These are phyloP conservation scores for Hyppa rectilinea DNA, from an alignment of 2,888 invertebrate species.

Conservation along the genomic window DNA sequence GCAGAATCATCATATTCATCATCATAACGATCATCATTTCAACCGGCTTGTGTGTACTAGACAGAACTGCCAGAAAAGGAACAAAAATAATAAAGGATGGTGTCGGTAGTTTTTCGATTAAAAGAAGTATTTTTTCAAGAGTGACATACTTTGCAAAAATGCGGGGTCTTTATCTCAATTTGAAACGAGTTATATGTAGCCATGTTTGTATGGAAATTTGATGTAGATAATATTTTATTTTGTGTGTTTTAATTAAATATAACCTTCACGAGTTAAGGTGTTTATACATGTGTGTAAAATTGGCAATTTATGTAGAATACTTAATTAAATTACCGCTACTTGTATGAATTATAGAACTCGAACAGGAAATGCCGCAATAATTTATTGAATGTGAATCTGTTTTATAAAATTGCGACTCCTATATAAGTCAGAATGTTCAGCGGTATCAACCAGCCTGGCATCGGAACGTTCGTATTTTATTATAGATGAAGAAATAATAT, in stretches of 20 bases:
- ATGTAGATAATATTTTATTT: neutral
- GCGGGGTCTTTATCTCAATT: neutral
- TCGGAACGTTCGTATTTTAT: neutral
- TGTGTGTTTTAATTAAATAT: conserved; percentile 6
- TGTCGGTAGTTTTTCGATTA: neutral
- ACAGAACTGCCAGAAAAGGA: neutral
- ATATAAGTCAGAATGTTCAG: neutral
- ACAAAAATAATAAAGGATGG: neutral
- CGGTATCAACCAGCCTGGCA: neutral
- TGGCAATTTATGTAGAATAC: conserved; percentile 7
- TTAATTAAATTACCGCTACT: neutral
- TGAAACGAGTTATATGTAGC: neutral
- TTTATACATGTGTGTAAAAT: conserved; percentile 6
- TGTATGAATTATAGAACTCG: neutral
- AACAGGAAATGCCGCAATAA: neutral
- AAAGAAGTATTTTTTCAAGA: neutral
- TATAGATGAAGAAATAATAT: neutral
- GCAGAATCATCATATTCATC: too few relatives aligned
- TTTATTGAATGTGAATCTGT: neutral
- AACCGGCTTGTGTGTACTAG: too few relatives aligned
- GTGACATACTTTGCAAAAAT: too few relatives aligned
- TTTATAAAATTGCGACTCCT: neutral
- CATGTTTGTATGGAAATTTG: conserved; percentile 1
- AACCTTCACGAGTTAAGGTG: neutral
- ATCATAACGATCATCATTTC: too few relatives aligned